Percentiles rank a stretch among this genome's conserved stretches.
Conservation (phyloP, 2,797 vertebrate species). For the Gallinago stenura region DNA sequence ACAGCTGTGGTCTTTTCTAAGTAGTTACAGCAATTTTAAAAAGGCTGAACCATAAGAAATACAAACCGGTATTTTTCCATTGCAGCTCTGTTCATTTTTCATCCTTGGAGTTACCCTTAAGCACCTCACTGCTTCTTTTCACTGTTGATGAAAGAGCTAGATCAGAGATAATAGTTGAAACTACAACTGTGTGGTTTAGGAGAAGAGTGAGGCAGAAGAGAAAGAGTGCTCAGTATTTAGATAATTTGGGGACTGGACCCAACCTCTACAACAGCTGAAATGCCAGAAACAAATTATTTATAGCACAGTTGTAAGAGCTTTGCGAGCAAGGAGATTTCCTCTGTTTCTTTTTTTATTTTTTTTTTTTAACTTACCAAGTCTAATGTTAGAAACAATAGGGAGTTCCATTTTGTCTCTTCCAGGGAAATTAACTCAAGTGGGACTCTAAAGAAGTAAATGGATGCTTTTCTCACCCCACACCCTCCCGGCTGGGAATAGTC, state of each 20-base stretch:
- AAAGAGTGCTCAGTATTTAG: not conserved
- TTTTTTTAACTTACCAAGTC: not conserved
- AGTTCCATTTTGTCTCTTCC: not conserved
- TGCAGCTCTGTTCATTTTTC: not conserved
- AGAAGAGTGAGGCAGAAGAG: not conserved
- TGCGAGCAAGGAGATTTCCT: constrained; percentile 3
- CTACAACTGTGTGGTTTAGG: not conserved
- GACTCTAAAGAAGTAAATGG: not conserved
- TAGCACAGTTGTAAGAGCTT: not conserved
- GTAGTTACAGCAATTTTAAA: not conserved
- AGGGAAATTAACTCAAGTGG: not conserved
- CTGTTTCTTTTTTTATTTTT: not conserved
- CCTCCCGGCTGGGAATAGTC: not conserved
- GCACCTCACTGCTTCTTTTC: not conserved
- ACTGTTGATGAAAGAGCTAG: not conserved
- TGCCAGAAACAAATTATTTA: not conserved
- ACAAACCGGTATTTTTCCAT: not conserved
- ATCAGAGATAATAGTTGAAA: not conserved
- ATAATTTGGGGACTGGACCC: not conserved
- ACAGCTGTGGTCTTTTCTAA: not conserved
- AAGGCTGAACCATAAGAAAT: not conserved
- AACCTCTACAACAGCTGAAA: not conserved
- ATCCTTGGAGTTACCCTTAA: not conserved
- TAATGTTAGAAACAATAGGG: not conserved
- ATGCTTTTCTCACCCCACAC: not conserved